These are phyloP conservation scores for Mystacornis crossleyi DNA, from an alignment of 2,113 vertebrate species.

Conservation along the genomic window DNA sequence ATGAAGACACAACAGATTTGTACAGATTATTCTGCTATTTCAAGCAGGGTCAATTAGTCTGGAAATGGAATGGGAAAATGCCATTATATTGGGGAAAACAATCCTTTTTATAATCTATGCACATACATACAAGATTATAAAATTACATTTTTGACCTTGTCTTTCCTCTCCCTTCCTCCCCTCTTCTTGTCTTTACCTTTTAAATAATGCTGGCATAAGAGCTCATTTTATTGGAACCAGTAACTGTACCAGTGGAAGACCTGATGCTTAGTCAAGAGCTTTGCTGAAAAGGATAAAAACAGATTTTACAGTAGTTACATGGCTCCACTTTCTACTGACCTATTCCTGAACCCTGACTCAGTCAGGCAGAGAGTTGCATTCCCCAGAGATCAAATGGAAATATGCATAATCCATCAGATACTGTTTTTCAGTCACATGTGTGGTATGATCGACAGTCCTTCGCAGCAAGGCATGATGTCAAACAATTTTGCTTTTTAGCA, in stretches of 20 bases:
- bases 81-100: background rate
- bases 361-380: constrained; percentile 41
- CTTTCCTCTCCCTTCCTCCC: background rate
- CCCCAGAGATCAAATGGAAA: constrained; percentile 63
- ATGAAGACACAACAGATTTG: background rate
- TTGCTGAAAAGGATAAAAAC: constrained; percentile 35
- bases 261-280: background rate
- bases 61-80: background rate
- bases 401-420: constrained; percentile 63
- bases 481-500: background rate
- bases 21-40: background rate
- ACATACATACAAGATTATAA: background rate
- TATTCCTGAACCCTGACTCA: constrained; percentile 61
- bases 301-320: constrained; percentile 58
- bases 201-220: background rate
- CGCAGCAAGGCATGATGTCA: background rate
- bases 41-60: background rate
- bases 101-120: background rate
- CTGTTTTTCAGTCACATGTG: constrained; percentile 45
- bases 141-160: background rate
- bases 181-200: background rate
- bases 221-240: background rate
- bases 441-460: background rate
- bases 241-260: background rate
- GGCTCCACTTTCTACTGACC: constrained; percentile 54